Conservation (phyloP, 2,888 invertebrate species). For the Megastigmus dorsalis region DNA sequence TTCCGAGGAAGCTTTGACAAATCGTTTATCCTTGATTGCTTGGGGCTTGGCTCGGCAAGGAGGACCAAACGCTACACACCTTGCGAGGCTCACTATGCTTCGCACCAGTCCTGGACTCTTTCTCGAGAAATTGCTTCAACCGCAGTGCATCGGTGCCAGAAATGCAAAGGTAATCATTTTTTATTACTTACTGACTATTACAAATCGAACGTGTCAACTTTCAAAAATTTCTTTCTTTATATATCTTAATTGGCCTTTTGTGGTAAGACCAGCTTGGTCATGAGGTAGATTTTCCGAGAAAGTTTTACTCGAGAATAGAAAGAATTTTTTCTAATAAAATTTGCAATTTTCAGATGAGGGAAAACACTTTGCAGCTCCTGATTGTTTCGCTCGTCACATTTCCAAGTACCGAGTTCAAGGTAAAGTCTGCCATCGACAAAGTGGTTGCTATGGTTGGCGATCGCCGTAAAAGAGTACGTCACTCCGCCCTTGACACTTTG, state of each 20-base stretch:
- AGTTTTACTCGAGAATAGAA: no score
- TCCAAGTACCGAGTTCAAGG: slow-evolving; percentile 81
- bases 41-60: slow-evolving; percentile 75
- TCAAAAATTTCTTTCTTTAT: no score
- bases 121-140: slow-evolving; percentile 76
- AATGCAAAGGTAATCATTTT: slow-evolving; percentile 67
- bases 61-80: slow-evolving; percentile 75
- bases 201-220: no score
- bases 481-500: slow-evolving; percentile 86
- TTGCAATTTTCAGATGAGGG: slow-evolving; percentile 78
- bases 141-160: slow-evolving; percentile 70
- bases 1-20: slow-evolving; percentile 69
- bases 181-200: no score
- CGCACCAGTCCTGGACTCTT: slow-evolving; percentile 76
- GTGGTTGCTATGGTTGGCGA: slow-evolving; percentile 73
- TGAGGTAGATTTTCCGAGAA: no score
- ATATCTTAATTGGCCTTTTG: no score
- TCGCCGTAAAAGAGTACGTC: slow-evolving; percentile 84
- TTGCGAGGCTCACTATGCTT: slow-evolving; percentile 74
- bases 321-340: no score
- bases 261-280: no score
- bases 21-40: slow-evolving; percentile 73
- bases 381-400: slow-evolving; percentile 86
- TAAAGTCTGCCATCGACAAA: slow-evolving; percentile 66
- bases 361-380: slow-evolving; percentile 85